Evolutionary conservation across 2,797 vertebrate genomes (phyloP).

Genomic region (Xenops minutus): DNA sequence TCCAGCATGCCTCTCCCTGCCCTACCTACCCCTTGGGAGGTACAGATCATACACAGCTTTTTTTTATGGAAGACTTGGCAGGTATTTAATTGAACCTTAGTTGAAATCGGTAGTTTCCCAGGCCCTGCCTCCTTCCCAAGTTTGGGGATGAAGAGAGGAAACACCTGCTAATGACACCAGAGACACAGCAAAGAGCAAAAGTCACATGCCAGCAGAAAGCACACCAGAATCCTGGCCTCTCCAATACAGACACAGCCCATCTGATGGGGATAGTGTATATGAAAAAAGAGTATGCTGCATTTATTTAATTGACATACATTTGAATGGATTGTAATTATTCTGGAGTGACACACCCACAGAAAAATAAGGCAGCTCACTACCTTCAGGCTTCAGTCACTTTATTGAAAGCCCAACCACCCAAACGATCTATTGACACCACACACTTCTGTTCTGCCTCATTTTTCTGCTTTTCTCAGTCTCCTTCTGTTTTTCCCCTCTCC

Average conservation of each 20-base stretch:
- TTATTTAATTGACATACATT: not conserved
- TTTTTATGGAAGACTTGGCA: conserved; percentile 20
- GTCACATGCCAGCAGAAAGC: not conserved
- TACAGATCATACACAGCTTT: conserved; percentile 9
- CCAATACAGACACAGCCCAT: not conserved
- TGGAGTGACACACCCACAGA: not conserved
- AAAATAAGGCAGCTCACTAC: not conserved
- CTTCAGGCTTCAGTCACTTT: not conserved
- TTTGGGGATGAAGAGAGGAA: conserved; percentile 31
- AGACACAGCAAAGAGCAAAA: not conserved
- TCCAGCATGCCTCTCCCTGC: conserved; percentile 34
- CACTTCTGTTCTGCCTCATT: not conserved
- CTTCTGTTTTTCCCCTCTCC: not conserved
- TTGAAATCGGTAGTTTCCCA: not conserved
- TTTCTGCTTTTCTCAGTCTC: not conserved
- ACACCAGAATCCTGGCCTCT: not conserved
- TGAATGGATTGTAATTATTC: not conserved
- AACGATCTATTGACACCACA: accelerated
- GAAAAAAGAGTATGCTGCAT: not conserved
- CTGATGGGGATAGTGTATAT: not conserved
- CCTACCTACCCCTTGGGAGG: conserved; percentile 7
- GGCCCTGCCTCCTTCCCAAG: conserved; percentile 12
- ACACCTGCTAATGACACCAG: conserved; percentile 32
- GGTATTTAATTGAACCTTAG: conserved; percentile 34
- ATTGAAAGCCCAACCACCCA: not conserved